Evolutionary conservation across 2,113 vertebrate species (phyloP).

Genomic region (Lagopus leucura): DNA sequence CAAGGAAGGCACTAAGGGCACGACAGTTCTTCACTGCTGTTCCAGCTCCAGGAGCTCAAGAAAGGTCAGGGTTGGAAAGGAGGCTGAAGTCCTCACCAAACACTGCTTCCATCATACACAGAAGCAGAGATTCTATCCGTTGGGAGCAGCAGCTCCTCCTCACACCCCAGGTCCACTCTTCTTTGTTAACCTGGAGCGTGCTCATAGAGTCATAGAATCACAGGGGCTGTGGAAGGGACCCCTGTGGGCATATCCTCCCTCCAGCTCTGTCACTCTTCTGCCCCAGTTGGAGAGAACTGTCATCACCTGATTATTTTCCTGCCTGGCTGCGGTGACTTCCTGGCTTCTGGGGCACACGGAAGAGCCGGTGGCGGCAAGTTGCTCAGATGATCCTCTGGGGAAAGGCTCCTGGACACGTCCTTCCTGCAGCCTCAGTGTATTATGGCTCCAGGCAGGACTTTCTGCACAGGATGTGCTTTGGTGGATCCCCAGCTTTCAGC

Average conservation of each 20-base stretch:
- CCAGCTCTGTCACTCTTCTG: neutral
- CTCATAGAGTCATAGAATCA: too few species aligned
- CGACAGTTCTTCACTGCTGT: neutral
- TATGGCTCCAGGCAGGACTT: rapidly evolving
- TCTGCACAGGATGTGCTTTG: rapidly evolving
- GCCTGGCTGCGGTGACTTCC: rapidly evolving
- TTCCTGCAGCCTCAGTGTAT: neutral
- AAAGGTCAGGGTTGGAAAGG: neutral
- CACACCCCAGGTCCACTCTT: neutral
- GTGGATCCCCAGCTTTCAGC: neutral
- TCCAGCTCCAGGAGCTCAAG: neutral
- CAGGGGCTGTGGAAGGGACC: too few species aligned
- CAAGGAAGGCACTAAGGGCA: neutral
- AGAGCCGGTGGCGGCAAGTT: neutral
- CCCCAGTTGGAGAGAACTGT: neutral
- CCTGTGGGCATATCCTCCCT: neutral
- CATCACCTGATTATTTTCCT: neutral
- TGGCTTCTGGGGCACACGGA: neutral
- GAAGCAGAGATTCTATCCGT: neutral
- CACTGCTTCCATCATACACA: too few species aligned
- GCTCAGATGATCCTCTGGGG: neutral
- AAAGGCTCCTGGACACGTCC: neutral
- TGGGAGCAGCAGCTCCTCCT: neutral
- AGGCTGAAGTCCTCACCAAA: neutral
- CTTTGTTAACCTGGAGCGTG: neutral